These are phyloP conservation scores for Oreotragus oreotragus DNA, from an alignment of 2,113 vertebrate species.

Conservation along the genomic window DNA sequence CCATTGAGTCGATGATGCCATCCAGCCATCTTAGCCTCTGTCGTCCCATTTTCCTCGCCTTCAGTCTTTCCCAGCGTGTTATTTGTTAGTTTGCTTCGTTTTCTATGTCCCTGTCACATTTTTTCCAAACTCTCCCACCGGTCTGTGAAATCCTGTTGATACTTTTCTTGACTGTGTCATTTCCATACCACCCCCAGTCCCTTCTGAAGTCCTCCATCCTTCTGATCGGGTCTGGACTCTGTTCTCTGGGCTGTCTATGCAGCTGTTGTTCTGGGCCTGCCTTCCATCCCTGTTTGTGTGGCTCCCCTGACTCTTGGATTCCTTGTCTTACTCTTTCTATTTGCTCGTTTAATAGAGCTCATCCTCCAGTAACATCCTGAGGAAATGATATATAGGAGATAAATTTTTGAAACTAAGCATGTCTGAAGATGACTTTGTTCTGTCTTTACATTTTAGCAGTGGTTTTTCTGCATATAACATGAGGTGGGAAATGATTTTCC, in stretches of 20 bases:
- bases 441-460: neutral
- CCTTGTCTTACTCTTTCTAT: neutral
- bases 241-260: neutral
- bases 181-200: neutral
- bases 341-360: neutral
- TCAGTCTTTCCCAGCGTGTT: neutral
- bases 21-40: neutral
- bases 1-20: neutral
- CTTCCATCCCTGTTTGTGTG: neutral
- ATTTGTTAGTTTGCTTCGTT: neutral
- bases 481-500: neutral
- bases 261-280: neutral
- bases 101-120: neutral
- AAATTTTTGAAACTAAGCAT: neutral
- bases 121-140: neutral
- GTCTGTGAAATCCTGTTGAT: neutral
- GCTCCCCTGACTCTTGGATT: neutral
- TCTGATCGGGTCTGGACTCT: neutral
- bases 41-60: neutral
- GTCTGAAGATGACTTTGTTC: neutral
- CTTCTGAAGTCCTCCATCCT: neutral
- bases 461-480: neutral
- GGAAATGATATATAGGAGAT: neutral
- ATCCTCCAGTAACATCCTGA: neutral
- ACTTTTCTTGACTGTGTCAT: neutral